Percentiles rank a stretch among this genome's conserved stretches.
Evolutionary conservation across 1,140 invertebrate species (phyloP).

Genomic region (Lepidurus apus): DNA sequence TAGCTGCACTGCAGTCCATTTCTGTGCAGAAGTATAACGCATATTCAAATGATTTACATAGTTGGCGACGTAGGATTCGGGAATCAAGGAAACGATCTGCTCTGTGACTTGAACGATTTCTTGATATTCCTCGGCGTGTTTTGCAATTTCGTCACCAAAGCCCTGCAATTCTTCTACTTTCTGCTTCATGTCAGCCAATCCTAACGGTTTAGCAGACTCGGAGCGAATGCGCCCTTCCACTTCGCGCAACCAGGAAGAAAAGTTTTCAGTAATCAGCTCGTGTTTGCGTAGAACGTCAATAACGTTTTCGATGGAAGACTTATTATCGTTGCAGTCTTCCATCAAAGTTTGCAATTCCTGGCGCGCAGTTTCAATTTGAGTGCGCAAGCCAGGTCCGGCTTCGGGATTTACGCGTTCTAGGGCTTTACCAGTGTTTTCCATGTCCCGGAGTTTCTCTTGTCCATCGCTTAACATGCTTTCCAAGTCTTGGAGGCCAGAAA

Average conservation of each 20-base stretch:
- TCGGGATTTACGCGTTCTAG: constrained; percentile 38
- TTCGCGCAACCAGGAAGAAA: constrained; percentile 78
- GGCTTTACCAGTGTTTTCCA: constrained; percentile 38
- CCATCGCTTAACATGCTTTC: constrained; percentile 58
- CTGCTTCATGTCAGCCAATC: constrained; percentile 60
- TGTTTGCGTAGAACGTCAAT: constrained; percentile 74
- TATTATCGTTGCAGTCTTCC: constrained; percentile 55
- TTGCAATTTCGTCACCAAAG: constrained; percentile 57
- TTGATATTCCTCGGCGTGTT: constrained; percentile 60
- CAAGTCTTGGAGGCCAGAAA: constrained; percentile 71
- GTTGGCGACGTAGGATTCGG: constrained; percentile 72
- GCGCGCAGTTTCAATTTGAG: constrained; percentile 38
- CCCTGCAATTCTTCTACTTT: constrained; percentile 64
- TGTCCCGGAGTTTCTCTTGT: constrained; percentile 38
- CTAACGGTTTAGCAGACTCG: constrained; percentile 63
- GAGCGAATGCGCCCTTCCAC: constrained; percentile 70
- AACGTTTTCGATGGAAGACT: constrained; percentile 42
- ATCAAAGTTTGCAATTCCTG: constrained; percentile 33
- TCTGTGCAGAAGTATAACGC: constrained; percentile 67
- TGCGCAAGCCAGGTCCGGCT: constrained; percentile 32
- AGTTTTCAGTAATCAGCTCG: constrained; percentile 66
- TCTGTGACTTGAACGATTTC: constrained; percentile 62
- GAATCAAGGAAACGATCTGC: constrained; percentile 65
- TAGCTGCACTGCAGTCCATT: constrained; percentile 62
- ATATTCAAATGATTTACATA: constrained; percentile 69